phyloP scores from a whole-genome alignment of 2,797 vertebrate genomes.

The Pampus argenteus region DNA sequence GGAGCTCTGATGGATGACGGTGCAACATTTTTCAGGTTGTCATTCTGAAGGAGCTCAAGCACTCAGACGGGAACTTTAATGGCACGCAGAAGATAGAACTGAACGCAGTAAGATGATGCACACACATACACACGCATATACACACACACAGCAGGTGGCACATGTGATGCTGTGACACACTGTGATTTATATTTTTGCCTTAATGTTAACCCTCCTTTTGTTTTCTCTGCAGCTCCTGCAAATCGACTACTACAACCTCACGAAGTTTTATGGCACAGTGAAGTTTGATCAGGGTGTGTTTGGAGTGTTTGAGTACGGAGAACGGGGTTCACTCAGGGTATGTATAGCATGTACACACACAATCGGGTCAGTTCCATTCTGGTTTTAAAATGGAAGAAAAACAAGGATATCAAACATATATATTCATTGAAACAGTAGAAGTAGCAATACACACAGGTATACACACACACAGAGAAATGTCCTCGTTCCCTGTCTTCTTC shows the following conservation, averaged over 20 bases:
- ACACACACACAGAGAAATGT: too few species aligned
- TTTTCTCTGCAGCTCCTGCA: slow-evolving; percentile 87
- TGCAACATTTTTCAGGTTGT: slow-evolving; percentile 85
- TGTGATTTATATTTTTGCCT: not conserved
- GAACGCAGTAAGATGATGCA: slow-evolving; percentile 85
- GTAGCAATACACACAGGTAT: too few species aligned
- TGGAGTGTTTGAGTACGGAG: slow-evolving; percentile 94
- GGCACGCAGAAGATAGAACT: slow-evolving; percentile 93
- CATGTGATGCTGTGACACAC: not conserved
- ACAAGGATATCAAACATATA: too few species aligned
- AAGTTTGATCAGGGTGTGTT: slow-evolving; percentile 91
- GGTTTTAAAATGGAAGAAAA: not conserved
- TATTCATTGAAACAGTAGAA: not conserved
- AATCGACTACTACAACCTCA: slow-evolving; percentile 97
- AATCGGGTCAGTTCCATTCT: not conserved
- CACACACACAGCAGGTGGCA: not conserved
- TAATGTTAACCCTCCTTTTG: not conserved
- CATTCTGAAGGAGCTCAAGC: slow-evolving; percentile 92
- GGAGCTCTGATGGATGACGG: not conserved
- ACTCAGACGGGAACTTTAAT: slow-evolving; percentile 91
- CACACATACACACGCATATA: not conserved
- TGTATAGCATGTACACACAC: slow-evolving; percentile 29
- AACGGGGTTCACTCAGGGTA: slow-evolving; percentile 94
- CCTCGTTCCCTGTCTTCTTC: slow-evolving; percentile 4
- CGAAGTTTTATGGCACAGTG: slow-evolving; percentile 98